Evolutionary conservation across 1,140 invertebrate genomes (phyloP), one percentile per base, ranked within the genome.

Genomic region (Hestina assimilis): DNA sequence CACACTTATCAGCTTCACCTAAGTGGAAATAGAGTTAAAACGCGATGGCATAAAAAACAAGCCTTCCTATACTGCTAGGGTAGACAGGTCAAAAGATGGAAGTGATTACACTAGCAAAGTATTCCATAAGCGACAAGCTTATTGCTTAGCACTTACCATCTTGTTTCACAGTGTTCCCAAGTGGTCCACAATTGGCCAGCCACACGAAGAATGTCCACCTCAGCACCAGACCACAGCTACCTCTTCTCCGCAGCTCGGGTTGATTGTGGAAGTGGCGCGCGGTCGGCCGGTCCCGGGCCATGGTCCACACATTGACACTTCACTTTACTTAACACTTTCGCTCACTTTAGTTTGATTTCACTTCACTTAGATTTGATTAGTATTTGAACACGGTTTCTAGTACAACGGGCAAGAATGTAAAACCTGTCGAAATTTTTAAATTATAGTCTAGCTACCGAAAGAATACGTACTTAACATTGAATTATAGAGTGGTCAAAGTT

Each of bases 261-360:
- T 83, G 80, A 64, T 83, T 83, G 69, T 86, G 83, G 67, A 83
- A 85, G 41, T 83, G 81, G 42, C 81, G 50, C 31, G 75, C 72
- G 11, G 81, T 83, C 53, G 81, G 79, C 63, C 69, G 51, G 26
- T 62, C 72, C 41, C 78, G 71, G 28, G 67, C 71, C 79, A 83
- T 86, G 38, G 11, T 51, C 56, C 26, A n/a, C 17, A 38, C 38
- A 43, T 42, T 40, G 23, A 46, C 56, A 66, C 62, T 51, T 42
- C 33, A 38, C 33, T 38, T 9, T 38, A 14, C 33, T 38, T 5
- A 11, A 9, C 33, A 38, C 33, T 38, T 38, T 7, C 14, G 4
- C 15, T 15, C 31, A 35, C 31, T 35, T 35, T 35, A 15, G 31
- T 38, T 19, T 38, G 33, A 19, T 35, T 38, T 23, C 1, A 17